These are phyloP conservation scores for Plecotus auritus DNA, from an alignment of 2,113 vertebrate genomes.

Conservation along the genomic window DNA sequence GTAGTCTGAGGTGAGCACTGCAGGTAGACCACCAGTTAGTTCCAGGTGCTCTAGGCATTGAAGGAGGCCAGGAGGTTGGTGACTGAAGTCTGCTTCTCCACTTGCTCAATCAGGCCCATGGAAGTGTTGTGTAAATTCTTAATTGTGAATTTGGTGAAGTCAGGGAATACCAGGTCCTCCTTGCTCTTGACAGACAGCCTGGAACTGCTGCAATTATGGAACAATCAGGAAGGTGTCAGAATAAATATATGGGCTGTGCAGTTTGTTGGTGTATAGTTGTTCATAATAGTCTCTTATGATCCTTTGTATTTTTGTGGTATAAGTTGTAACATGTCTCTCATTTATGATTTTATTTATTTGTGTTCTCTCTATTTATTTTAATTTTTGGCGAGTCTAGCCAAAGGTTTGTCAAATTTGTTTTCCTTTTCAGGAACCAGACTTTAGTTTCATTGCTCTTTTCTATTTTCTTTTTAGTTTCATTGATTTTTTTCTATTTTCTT, in stretches of 20 bases:
- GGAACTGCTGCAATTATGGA: slow-evolving; percentile 84
- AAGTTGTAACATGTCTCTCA: background rate
- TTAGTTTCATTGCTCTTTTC: background rate
- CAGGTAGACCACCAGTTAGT: slow-evolving; percentile 90
- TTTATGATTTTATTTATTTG: background rate
- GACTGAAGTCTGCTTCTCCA: background rate
- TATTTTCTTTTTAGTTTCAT: background rate
- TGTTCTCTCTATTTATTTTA: background rate
- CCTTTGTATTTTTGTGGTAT: background rate
- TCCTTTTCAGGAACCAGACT: background rate
- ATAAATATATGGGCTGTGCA: background rate
- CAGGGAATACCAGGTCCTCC: slow-evolving; percentile 86
- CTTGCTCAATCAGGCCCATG: background rate
- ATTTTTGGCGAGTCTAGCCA: background rate
- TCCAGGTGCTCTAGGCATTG: slow-evolving; percentile 88
- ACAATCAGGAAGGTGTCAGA: background rate
- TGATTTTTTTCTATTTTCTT: background rate
- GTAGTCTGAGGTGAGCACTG: slow-evolving; percentile 88
- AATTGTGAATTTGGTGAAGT: slow-evolving; percentile 89
- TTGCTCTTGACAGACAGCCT: slow-evolving; percentile 88
- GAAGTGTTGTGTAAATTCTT: slow-evolving; percentile 90
- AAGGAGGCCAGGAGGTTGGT: background rate
- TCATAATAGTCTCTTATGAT: background rate
- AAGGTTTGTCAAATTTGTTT: background rate
- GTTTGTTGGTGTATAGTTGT: background rate